phyloP scores from a whole-genome alignment of 2,888 invertebrate genomes.

The Anorthoa munda region DNA sequence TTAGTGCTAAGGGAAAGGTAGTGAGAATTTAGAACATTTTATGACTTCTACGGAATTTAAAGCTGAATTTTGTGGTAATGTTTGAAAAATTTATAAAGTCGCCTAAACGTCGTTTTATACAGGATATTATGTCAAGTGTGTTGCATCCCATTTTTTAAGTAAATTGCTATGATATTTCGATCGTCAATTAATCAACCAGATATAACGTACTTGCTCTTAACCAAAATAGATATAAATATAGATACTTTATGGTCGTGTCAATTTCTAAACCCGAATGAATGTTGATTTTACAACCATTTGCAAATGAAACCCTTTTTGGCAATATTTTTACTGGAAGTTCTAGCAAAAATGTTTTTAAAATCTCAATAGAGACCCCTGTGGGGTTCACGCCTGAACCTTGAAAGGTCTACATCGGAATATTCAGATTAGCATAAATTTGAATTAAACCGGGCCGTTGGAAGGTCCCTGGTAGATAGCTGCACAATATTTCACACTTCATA shows the following conservation, averaged over 20 bases:
- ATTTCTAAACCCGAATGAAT: background rate
- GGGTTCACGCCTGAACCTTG: conserved; percentile 7
- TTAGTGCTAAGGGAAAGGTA: conserved; percentile 7
- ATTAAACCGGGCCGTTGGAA: conserved; percentile 70
- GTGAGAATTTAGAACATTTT: background rate
- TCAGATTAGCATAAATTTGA: conserved; percentile 80
- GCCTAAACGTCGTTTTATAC: background rate
- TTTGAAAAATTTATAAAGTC: background rate
- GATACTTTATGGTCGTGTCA: background rate
- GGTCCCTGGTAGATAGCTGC: conserved; percentile 63
- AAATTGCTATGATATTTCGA: background rate
- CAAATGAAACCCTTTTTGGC: background rate
- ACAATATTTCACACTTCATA: conserved; percentile 75
- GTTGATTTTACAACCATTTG: background rate
- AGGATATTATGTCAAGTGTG: background rate
- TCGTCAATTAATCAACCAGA: background rate
- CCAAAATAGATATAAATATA: too few relatives aligned
- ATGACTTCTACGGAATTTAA: background rate
- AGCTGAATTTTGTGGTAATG: background rate
- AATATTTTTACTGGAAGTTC: background rate
- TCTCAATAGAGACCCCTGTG: background rate
- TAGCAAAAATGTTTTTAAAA: conserved; percentile 1
- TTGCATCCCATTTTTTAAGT: background rate
- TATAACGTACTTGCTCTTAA: background rate
- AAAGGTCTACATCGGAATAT: conserved; percentile 52